Percentiles rank a stretch among this genome's conserved stretches.
Conservation (phyloP, 1,140 invertebrate genomes). For the Drosophila equinoxialis region DNA sequence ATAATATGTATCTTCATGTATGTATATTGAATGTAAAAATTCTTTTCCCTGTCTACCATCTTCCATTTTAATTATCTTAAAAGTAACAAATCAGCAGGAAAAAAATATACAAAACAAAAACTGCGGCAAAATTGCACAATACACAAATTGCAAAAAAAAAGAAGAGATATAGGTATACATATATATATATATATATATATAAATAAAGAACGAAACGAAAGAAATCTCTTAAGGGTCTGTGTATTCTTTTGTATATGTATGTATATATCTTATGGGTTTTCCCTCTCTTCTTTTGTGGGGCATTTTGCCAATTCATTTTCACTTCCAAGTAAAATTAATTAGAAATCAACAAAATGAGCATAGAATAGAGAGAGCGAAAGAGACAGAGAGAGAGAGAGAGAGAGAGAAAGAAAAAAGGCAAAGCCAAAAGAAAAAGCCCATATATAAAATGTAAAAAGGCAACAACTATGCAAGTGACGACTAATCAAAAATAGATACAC, state of each 20-base stretch:
- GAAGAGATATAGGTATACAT: slow-evolving; percentile 27
- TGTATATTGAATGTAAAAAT: too few species aligned
- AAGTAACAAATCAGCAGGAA: slow-evolving; percentile 44
- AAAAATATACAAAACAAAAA: not conserved
- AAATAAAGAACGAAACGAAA: slow-evolving; percentile 1
- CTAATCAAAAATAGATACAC: slow-evolving; percentile 31
- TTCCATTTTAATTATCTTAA: slow-evolving; percentile 43
- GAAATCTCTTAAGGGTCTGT: slow-evolving; percentile 25
- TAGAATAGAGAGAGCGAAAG: slow-evolving; percentile 22
- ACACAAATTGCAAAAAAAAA: slow-evolving; percentile 33
- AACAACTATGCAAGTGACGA: slow-evolving; percentile 27
- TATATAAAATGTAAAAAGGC: slow-evolving; percentile 56
- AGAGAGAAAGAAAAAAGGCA: slow-evolving; percentile 3
- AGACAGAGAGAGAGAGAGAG: not conserved
- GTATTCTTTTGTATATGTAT: not conserved
- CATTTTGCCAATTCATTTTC: slow-evolving; percentile 76
- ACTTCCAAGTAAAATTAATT: slow-evolving; percentile 71
- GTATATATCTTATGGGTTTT: not conserved
- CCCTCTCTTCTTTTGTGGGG: slow-evolving; percentile 37
- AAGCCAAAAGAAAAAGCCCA: slow-evolving; percentile 22
- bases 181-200: not conserved
- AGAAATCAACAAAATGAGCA: slow-evolving; percentile 75
- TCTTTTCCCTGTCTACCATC: not conserved
- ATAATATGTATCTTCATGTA: too few species aligned
- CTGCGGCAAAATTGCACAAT: slow-evolving; percentile 18